Evolutionary conservation across 64 coral and sea anemone species (phyloP), one percentile per base, ranked within the genome.

Genomic region (Stichodactyla mertensii): DNA sequence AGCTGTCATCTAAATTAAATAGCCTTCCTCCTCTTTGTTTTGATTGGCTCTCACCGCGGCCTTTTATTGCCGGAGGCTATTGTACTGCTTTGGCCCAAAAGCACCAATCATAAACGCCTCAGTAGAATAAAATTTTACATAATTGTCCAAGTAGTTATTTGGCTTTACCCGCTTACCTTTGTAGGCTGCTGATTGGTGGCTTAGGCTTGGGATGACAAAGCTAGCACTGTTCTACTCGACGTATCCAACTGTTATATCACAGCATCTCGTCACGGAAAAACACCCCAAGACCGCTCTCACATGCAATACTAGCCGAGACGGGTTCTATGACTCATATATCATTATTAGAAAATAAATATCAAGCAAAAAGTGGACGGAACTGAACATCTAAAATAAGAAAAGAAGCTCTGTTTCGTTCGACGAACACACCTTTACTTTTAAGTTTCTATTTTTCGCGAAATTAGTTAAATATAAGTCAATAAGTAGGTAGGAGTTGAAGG

Each of bases 1-100:
- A 96, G 94, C 94, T 96, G 94, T 96, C 94, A 96, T 55, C 85
- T 79, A 90, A 96, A 96, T 96, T 96, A 96, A 96, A 92, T 93
- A 90, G 79, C 88, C 55, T 79, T 83, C 71, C 86, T 87, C 79
- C 51, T 79, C 88, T 90, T 92, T 90, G 91, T 87, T 90, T 90
- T 93, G 86, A 96, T 93, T 96, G 94, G 94, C 74, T 83, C 84
- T 54, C 18, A 36, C 87, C 77, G 90, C 54, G 87, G 59, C 79
- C 71, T 71, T 92, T 89, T 88, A 82, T 96, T 82, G 84, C 94
- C 89, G 52, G 80, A 64, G 94, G 91, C 88, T 93, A 92, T 96
- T 92, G 88, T 79, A 87, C 88, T 77, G 80, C 60, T 55, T 16
- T 62, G 83, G 53, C 61, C 58, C 10, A 59, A 84, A 86, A 52